Base-by-base conservation (phyloP, 2,888 invertebrate genomes). In the Cantharis lateralis region DNA sequence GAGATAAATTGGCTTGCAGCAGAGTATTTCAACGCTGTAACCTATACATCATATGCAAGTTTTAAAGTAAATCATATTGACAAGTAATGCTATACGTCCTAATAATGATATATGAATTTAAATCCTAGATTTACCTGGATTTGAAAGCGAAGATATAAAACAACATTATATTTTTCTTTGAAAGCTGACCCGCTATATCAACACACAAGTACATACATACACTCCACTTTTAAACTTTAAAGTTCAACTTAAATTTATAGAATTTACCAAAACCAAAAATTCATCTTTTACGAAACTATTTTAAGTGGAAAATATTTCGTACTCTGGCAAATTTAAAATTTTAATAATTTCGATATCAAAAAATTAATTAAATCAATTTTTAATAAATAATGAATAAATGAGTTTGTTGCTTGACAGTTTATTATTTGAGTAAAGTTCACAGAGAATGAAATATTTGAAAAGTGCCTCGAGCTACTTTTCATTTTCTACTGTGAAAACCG, bases 1-100 rank as follows among this genome's bases (percentile, higher is more conserved):
- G 72, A 66, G 64, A 76, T 76, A 76, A 78, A 79, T 79, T 68
- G 69, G 63, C 62, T 72, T 75, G 66, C 78, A 71, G 69, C 64
- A 15, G 69, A 69, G 20, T 66, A 70, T 72, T 71, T 75, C 72
- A 72, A 64, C 70, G 26, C 62, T 15, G 28, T 62, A 72, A 71
- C 74, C 48, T 15, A 79, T 78, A 79, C 76, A 77, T 78, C 77
- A 79, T 71, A 70, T 71, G 75, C 77, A 80, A 80, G 78, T 80
- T 80, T 80, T 81, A 81, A 81, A 80, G 80, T 81, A 81, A 80
- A 81, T 80, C 80, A 80, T 79, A 81, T 81, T 79, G 80, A 80
- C 80, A 81, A 76, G 77, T 79, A 80, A 75, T 78, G 77, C 72
- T 77, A 28, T 28, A 76, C 79, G 76, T 81, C 79, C 74, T 77